Evolutionary conservation across 1,140 invertebrate species (phyloP).

Genomic region (Drosophila aff.): DNA sequence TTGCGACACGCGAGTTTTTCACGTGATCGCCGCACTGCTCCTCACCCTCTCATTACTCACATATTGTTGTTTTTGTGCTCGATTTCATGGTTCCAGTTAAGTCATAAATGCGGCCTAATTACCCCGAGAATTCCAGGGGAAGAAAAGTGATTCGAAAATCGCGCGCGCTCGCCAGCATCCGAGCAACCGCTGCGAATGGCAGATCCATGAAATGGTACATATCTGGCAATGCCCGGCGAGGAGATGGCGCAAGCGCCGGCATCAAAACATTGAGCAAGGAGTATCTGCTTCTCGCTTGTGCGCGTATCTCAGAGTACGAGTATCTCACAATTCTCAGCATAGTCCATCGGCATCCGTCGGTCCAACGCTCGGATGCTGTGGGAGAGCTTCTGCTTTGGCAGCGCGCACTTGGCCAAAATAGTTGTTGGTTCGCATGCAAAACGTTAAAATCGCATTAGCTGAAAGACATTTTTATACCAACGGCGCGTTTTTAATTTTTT

Average conservation of each 20-base stretch:
- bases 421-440: conserved; percentile 84
- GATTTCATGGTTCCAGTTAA: conserved; percentile 50
- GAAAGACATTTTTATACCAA: conserved; percentile 81
- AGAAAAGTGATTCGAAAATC: conserved; percentile 34
- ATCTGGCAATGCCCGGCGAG: conserved; percentile 51
- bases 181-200: conserved; percentile 34
- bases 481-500: conserved; percentile 82
- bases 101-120: conserved; percentile 53
- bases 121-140: conserved; percentile 6
- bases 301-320: conserved; percentile 32
- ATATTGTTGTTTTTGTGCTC: conserved; percentile 10
- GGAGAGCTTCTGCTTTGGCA: conserved; percentile 73
- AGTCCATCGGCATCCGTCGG: conserved; percentile 50
- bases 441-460: conserved; percentile 82
- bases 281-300: conserved; percentile 49
- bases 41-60: neutral
- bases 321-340: conserved; percentile 41
- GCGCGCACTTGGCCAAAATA: conserved; percentile 81
- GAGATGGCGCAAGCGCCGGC: conserved; percentile 57
- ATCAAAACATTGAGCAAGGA: conserved; percentile 68
- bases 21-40: conserved; percentile 51
- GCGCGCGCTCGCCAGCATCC: conserved; percentile 19
- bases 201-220: neutral
- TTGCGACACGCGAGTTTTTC: conserved; percentile 55
- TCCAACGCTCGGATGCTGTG: conserved; percentile 46